These are phyloP conservation scores for Phaonia tiefii DNA, from an alignment of 2,888 invertebrate species.

Conservation along the genomic window DNA sequence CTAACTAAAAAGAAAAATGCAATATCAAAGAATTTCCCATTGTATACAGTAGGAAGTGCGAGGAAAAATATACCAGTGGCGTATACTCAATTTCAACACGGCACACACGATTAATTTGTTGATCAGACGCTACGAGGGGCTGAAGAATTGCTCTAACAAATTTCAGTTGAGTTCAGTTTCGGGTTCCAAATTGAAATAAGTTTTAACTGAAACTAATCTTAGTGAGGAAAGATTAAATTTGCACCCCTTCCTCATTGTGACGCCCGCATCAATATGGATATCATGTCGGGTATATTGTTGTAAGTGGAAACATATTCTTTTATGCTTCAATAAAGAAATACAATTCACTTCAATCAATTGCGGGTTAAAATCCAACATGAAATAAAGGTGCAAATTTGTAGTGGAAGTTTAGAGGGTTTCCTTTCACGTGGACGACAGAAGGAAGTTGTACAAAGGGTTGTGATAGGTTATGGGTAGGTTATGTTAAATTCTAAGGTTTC, in stretches of 20 bases:
- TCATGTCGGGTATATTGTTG: conserved; percentile 29
- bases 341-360: conserved; percentile 68
- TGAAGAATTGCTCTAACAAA: too few relatives aligned
- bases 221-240: too few relatives aligned
- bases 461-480: not conserved
- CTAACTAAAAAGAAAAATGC: conserved; percentile 35
- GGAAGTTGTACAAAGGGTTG: not conserved
- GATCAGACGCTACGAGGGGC: too few relatives aligned
- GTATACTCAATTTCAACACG: too few relatives aligned
- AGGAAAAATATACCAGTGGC: not conserved
- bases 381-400: conserved; percentile 47
- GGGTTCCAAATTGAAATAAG: too few relatives aligned
- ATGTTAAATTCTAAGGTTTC: not conserved
- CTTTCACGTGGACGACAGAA: not conserved
- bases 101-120: too few relatives aligned
- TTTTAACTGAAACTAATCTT: too few relatives aligned
- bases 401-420: conserved; percentile 35
- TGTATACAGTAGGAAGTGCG: not conserved
- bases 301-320: conserved; percentile 54
- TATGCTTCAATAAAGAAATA: conserved; percentile 69
- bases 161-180: too few relatives aligned
- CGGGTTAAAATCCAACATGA: conserved; percentile 58
- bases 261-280: not conserved
- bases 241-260: too few relatives aligned
- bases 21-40: conserved; percentile 48